Base-by-base conservation (phyloP, 1,140 invertebrate genomes). In the Pachypeltis micranthus region DNA sequence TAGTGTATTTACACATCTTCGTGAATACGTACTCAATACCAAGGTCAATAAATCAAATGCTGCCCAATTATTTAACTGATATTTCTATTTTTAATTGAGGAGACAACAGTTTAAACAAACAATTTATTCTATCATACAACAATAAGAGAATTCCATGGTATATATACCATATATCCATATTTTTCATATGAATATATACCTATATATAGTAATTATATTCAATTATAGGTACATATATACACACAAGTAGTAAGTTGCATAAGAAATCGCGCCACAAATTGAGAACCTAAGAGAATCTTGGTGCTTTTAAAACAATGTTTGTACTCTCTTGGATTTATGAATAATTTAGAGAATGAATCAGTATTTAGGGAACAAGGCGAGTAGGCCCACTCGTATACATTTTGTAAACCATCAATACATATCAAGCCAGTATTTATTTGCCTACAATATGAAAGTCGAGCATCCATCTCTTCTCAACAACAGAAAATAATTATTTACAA, bases 91-190 rank as follows among this genome's bases (percentile, higher is more conserved):
- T 63, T 63, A 63, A 63, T 63, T 27, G 54, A 63, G 62, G 54
- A 63, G 62, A 63, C 62, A 63, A 63, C 62, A 63, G 62, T 63
- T 63, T 63, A 63, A 63, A 63, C 51, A 63, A 63, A 63, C 62
- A 63, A 63, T 63, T 63, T 63, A 63, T 63, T 63, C 62, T 63
- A 63, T 63, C 62, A 63, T 63, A 63, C 62, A 63, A 63, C 62
- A 63, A 63, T 63, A 57, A 63, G 62, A 63, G 62, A 63, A 63
- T 63, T 63, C 62, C 62, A 63, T 62, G 57, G 62, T 63, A 31
- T 55, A 58, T 62, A 63, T 58, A 34, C 54, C 27, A 63, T 63
- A 57, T 63, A 63, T 63, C 58, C 62, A 63, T 63, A 63, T 27
- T 31, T 62, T n/a, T 56, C 29, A 61, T 63, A 63, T 63, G 62